Evolutionary conservation across 2,797 vertebrate genomes (phyloP).

Genomic region (Echiichthys vipera): DNA sequence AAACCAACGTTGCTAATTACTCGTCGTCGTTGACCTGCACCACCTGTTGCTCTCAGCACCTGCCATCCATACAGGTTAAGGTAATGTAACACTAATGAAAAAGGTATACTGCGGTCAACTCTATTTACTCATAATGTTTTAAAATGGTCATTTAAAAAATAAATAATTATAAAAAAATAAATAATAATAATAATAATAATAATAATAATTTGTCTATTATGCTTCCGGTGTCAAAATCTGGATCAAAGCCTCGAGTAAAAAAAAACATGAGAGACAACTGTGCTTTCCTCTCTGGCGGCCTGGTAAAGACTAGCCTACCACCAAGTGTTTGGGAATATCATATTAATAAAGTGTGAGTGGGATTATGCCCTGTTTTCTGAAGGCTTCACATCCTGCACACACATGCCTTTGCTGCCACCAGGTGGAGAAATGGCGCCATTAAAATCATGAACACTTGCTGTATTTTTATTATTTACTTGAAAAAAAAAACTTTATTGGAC

Average conservation of each 20-base stretch:
- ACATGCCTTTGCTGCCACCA: conserved; percentile 44
- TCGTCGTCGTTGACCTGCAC: neutral
- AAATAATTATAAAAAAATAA: too few species aligned
- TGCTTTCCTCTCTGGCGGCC: neutral
- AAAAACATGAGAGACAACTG: neutral
- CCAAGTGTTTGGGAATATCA: neutral
- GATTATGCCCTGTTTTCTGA: neutral
- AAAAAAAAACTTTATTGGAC: conserved; percentile 21
- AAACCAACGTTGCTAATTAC: conserved; percentile 2
- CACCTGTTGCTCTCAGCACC: neutral
- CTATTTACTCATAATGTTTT: neutral
- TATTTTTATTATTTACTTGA: neutral
- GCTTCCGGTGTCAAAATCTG: neutral
- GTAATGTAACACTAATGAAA: too few species aligned
- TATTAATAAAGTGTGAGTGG: neutral
- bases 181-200: too few species aligned
- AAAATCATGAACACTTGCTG: neutral
- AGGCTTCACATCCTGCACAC: neutral
- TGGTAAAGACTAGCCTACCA: neutral
- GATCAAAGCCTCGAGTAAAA: neutral
- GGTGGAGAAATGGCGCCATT: conserved; percentile 44
- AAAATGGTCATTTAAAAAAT: neutral
- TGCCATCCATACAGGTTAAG: neutral
- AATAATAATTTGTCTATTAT: too few species aligned
- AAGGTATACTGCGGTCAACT: neutral